These are phyloP conservation scores for Synchiropus splendidus DNA, from an alignment of 2,113 vertebrate genomes.

Conservation along the genomic window DNA sequence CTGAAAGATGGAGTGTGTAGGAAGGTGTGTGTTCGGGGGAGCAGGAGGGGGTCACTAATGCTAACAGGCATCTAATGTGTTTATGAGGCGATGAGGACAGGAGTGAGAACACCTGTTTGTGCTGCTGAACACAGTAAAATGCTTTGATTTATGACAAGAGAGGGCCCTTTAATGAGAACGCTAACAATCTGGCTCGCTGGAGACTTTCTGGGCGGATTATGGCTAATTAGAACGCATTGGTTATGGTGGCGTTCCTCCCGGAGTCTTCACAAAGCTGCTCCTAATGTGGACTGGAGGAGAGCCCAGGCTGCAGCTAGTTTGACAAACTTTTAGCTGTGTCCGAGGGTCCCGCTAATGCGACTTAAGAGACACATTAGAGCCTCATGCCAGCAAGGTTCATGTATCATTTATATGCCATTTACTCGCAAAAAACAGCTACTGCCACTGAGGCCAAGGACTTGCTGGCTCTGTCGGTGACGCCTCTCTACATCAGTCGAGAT, in stretches of 20 bases:
- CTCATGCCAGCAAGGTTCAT: slow-evolving; percentile 5
- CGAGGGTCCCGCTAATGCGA: slow-evolving; percentile 30
- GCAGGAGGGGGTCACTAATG: slow-evolving; percentile 2
- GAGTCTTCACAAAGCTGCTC: slow-evolving; percentile 52
- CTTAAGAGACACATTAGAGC: slow-evolving; percentile 30
- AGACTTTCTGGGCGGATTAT: slow-evolving; percentile 62
- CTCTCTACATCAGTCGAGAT: no score
- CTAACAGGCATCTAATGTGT: slow-evolving; percentile 50
- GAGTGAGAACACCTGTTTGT: slow-evolving; percentile 47
- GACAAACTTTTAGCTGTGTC: slow-evolving; percentile 46
- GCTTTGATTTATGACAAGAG: slow-evolving; percentile 64
- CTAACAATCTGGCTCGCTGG: slow-evolving; percentile 62
- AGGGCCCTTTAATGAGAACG: slow-evolving; percentile 62
- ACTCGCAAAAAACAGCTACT: no score
- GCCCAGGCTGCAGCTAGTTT: slow-evolving; percentile 40
- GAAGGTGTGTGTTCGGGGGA: background rate
- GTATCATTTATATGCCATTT: no score
- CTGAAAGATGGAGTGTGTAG: slow-evolving; percentile 13
- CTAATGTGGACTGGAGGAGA: slow-evolving; percentile 47
- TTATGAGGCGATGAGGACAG: slow-evolving; percentile 48
- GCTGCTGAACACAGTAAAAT: slow-evolving; percentile 50
- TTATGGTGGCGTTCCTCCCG: slow-evolving; percentile 59
- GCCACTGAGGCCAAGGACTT: no score
- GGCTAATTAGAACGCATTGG: slow-evolving; percentile 67
- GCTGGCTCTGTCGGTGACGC: no score